Conservation (phyloP, 2,797 vertebrate species). For the Brachymystax lenok region DNA sequence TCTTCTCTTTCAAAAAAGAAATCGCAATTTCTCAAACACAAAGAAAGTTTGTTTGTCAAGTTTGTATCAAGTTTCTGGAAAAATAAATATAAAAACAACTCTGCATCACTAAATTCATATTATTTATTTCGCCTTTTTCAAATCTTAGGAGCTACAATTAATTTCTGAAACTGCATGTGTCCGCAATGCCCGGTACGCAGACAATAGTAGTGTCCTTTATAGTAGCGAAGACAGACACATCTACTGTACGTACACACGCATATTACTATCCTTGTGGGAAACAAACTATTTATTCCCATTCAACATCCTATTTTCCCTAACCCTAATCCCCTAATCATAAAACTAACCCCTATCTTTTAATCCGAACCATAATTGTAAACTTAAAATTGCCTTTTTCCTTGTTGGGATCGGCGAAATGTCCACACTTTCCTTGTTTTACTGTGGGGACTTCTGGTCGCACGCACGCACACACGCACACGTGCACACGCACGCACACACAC, state of each 20-base stretch:
- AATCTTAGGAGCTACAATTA: background rate
- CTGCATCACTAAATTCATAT: background rate
- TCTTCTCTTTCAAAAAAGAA: background rate
- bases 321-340: no score
- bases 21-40: background rate
- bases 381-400: no score
- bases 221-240: background rate
- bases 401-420: no score
- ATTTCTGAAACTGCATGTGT: background rate
- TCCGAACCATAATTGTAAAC: no score
- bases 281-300: background rate
- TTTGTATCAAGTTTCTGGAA: background rate
- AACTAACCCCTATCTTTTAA: no score
- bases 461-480: background rate
- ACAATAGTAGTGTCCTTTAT: background rate
- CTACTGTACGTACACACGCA: background rate
- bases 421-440: background rate
- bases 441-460: background rate
- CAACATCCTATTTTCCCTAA: no score
- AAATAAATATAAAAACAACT: background rate
- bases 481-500: constrained; percentile 8
- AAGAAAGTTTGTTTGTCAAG: background rate
- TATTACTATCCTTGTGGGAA: background rate
- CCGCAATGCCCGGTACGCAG: background rate
- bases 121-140: background rate